phyloP scores from a whole-genome alignment of 2,888 invertebrate species.

The Perizoma flavofasciatum region DNA sequence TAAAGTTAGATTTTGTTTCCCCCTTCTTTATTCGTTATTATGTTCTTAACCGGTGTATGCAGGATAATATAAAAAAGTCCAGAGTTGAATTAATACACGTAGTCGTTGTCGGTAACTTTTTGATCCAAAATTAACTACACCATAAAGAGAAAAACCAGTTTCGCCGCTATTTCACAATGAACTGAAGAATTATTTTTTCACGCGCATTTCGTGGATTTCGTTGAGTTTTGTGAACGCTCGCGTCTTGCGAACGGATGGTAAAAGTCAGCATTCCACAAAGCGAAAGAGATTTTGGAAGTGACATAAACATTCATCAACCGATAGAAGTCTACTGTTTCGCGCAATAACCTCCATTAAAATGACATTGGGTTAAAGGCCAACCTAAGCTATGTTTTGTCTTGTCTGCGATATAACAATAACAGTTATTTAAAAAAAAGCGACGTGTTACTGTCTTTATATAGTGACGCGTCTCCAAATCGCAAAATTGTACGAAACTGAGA shows the following conservation, averaged over 20 bases:
- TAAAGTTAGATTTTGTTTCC: no score
- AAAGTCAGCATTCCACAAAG: slow-evolving; percentile 18
- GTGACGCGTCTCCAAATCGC: neutral
- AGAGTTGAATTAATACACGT: slow-evolving; percentile 11
- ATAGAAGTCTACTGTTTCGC: no score
- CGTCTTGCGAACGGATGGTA: slow-evolving; percentile 23
- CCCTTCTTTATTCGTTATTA: no score
- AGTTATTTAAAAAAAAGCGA: neutral
- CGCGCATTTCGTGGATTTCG: slow-evolving; percentile 30
- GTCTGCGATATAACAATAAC: no score
- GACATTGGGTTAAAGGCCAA: no score
- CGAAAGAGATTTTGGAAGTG: slow-evolving; percentile 1
- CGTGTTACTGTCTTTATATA: neutral
- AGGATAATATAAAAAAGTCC: slow-evolving; percentile 1
- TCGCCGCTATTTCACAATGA: slow-evolving; percentile 33
- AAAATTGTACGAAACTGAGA: no score
- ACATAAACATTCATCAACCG: neutral
- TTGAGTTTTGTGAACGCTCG: slow-evolving; percentile 19
- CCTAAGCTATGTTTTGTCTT: no score
- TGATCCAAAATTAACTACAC: slow-evolving; percentile 35
- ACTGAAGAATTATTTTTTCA: slow-evolving; percentile 31
- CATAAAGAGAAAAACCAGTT: slow-evolving; percentile 37
- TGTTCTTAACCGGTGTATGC: neutral
- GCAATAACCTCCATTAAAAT: no score
- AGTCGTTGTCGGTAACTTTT: slow-evolving; percentile 23